Percentiles rank a stretch among this genome's conserved stretches.
Conservation (phyloP, 64 coral and sea anemone genomes). For the Montipora capricornis region DNA sequence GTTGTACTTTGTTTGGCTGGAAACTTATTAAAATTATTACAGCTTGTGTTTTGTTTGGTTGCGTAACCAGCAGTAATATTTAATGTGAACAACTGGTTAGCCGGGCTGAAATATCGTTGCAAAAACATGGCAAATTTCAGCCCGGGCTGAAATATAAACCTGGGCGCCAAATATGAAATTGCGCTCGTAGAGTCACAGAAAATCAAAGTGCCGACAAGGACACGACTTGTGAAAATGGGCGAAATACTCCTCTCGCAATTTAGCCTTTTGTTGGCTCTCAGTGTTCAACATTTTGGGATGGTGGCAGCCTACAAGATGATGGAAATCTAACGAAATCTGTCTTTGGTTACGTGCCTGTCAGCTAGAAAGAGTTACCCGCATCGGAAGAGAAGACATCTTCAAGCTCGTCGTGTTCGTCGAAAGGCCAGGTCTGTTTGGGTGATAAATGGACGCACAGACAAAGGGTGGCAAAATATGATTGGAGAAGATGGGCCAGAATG, state of each 20-base stretch:
- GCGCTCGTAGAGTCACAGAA: too few relatives aligned
- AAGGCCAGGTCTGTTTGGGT: conserved; percentile 15
- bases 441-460: background rate
- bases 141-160: too few relatives aligned
- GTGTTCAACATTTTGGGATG: conserved; percentile 12
- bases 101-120: too few relatives aligned
- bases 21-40: too few relatives aligned
- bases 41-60: too few relatives aligned
- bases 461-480: conserved; percentile 3
- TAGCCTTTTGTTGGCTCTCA: background rate
- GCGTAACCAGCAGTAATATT: too few relatives aligned
- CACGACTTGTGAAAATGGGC: background rate
- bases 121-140: too few relatives aligned
- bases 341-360: conserved; percentile 11
- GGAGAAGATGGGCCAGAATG: background rate
- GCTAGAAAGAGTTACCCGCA: conserved; percentile 23
- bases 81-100: too few relatives aligned
- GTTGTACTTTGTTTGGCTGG: too few relatives aligned
- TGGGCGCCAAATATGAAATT: too few relatives aligned
- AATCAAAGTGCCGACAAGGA: too few relatives aligned
- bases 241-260: background rate
- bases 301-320: background rate
- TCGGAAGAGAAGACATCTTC: background rate
- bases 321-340: conserved; percentile 4
- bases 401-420: conserved; percentile 16